Evolutionary conservation across 1,140 invertebrate genomes (phyloP).

Genomic region (Calosoma granatense): DNA sequence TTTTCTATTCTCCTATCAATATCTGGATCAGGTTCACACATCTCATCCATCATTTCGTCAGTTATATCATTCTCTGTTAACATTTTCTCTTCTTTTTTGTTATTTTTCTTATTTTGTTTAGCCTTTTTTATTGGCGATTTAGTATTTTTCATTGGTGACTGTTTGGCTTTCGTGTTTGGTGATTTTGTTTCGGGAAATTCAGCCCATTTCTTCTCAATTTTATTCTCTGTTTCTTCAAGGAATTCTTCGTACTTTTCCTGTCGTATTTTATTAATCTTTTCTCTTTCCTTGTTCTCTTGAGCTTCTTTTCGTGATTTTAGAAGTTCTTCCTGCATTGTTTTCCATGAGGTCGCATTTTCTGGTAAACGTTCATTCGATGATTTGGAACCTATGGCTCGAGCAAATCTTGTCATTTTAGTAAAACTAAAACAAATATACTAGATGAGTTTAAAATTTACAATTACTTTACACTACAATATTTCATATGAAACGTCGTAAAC

Average conservation of each 20-base stretch:
- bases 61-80: background rate
- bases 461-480: too few relatives aligned
- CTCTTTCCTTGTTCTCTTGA: conserved; percentile 39
- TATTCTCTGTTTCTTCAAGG: conserved; percentile 39
- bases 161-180: conserved; percentile 9
- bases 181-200: conserved; percentile 33
- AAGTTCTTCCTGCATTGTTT: conserved; percentile 42
- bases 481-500: too few relatives aligned
- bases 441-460: too few relatives aligned
- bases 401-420: conserved; percentile 57
- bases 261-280: conserved; percentile 35
- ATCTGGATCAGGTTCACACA: conserved; percentile 1
- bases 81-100: conserved; percentile 17
- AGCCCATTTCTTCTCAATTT: conserved; percentile 38
- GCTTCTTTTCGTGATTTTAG: conserved; percentile 43
- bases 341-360: conserved; percentile 61
- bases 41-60: conserved; percentile 3
- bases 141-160: background rate
- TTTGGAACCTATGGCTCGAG: conserved; percentile 62
- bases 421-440: background rate
- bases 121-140: conserved; percentile 15
- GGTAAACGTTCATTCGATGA: conserved; percentile 56
- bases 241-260: conserved; percentile 44
- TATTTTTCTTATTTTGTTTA: conserved; percentile 10
- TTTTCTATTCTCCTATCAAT: conserved; percentile 16